Base-by-base conservation (phyloP, 2,113 vertebrate genomes). In the Spea bombifrons region DNA sequence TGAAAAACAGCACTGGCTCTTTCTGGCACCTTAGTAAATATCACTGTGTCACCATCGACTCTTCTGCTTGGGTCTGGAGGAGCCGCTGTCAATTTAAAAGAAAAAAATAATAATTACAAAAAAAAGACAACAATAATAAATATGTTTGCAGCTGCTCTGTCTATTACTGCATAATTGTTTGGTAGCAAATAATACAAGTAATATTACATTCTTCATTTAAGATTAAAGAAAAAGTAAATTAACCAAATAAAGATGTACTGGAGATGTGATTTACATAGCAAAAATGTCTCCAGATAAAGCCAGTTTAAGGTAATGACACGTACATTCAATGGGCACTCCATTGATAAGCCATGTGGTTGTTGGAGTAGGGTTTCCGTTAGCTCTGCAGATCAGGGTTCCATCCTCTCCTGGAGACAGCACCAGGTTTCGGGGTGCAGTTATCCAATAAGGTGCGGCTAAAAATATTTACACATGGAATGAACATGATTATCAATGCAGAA, bases 391-490 rank as follows among this genome's bases (percentile, higher is more conserved):
- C 82, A 99, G 82, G 4, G 82, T 85, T 0, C 96, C 95, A 8
- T 89, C 91, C 89, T 97, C 97, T 85, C 92, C 92, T 46, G 97
- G 96, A 82, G 97, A 94, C 49, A 99, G 86, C 66, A 99, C 90
- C 66, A 99, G 93, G 83, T 99, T 98, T 75, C 86, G 91, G 75
- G 97, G 95, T 66, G 89, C 89, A 68, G 86, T 89, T 88, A 98
- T 97, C 97, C 97, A 99, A 84, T 97, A 98, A 0, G 97, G 97
- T 74, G 96, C 93, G 84, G 97, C 97, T 99, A 86, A 66, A 61
- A 73, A 67, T 66, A 50, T 30, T 30, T 30, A 30, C 30, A 30
- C 30, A 44, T 67, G 81, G 47, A 84, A 30, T 48, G 16, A 84
- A 84, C 82, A 83, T 30, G 30, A 30, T 1, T 83, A 78, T 81